Evolutionary conservation across 2,888 invertebrate species (phyloP).

Genomic region (Xestoiulus laeticollis): DNA sequence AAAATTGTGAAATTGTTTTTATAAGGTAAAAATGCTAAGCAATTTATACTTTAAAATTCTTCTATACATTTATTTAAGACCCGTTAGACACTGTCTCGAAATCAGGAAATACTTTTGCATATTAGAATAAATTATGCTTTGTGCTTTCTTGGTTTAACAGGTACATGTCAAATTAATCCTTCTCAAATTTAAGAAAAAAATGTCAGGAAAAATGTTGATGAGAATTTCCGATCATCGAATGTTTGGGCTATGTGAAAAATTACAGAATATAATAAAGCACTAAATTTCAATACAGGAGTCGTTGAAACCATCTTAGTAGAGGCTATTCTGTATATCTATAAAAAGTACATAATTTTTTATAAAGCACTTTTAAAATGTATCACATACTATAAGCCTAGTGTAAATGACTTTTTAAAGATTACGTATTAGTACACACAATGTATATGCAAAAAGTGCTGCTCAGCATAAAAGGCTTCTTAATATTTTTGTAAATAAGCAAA

Average conservation of each 20-base stretch:
- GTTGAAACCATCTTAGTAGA: not conserved
- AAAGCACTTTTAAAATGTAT: slow-evolving; percentile 30
- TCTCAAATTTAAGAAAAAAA: too few relatives aligned
- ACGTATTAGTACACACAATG: too few relatives aligned
- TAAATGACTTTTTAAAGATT: not conserved
- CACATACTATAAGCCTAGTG: not conserved
- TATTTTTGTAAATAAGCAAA: not conserved
- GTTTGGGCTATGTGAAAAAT: not conserved
- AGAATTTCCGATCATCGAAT: not conserved
- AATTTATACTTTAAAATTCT: too few relatives aligned
- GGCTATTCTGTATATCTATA: not conserved
- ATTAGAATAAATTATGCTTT: too few relatives aligned
- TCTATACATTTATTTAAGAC: too few relatives aligned
- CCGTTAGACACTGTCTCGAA: too few relatives aligned
- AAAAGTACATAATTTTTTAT: not conserved
- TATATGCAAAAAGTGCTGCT: not conserved
- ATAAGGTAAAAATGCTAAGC: not conserved
- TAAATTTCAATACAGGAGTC: not conserved
- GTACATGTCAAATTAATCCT: too few relatives aligned
- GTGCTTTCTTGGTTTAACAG: too few relatives aligned
- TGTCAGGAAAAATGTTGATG: too few relatives aligned
- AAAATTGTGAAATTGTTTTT: not conserved
- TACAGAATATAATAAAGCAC: not conserved
- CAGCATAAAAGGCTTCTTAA: not conserved
- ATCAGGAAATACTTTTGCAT: too few relatives aligned